phyloP scores from a whole-genome alignment of 2,797 vertebrate species.

The Channa striata region DNA sequence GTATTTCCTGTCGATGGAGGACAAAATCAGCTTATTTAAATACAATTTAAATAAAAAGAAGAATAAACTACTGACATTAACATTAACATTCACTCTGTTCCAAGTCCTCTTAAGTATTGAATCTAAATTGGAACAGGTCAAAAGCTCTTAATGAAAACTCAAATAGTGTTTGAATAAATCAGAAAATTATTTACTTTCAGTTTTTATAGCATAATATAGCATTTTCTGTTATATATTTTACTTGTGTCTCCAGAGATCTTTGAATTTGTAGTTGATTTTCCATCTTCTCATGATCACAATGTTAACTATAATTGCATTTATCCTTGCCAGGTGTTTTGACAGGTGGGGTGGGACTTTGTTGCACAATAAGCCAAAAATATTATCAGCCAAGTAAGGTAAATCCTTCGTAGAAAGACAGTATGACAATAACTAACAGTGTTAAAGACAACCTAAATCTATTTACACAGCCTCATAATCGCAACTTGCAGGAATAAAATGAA shows the following conservation, averaged over 20 bases:
- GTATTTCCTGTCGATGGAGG: slow-evolving; percentile 34
- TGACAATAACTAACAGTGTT: slow-evolving; percentile 37
- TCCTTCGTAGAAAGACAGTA: background rate
- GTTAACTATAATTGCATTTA: background rate
- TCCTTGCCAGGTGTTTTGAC: background rate
- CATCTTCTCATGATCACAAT: background rate
- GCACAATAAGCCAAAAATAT: slow-evolving; percentile 28
- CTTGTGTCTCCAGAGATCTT: background rate
- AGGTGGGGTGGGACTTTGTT: slow-evolving; percentile 12
- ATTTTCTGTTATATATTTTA: background rate
- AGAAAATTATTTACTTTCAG: background rate
- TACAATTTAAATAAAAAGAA: background rate
- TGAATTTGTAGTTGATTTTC: background rate
- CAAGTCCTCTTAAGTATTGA: background rate
- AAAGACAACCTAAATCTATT: slow-evolving; percentile 20
- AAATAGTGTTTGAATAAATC: too few relatives aligned
- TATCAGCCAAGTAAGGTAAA: slow-evolving; percentile 17
- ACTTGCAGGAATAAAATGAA: background rate
- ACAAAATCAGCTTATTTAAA: slow-evolving; percentile 28
- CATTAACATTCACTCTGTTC: background rate
- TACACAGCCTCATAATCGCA: slow-evolving; percentile 8
- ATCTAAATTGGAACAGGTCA: slow-evolving; percentile 3
- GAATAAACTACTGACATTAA: too few relatives aligned
- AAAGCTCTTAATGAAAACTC: background rate
- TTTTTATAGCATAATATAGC: background rate